Percentiles rank a stretch among this genome's conserved stretches.
phyloP scores from a whole-genome alignment of 2,113 vertebrate genomes.

The Gopherus flavomarginatus region DNA sequence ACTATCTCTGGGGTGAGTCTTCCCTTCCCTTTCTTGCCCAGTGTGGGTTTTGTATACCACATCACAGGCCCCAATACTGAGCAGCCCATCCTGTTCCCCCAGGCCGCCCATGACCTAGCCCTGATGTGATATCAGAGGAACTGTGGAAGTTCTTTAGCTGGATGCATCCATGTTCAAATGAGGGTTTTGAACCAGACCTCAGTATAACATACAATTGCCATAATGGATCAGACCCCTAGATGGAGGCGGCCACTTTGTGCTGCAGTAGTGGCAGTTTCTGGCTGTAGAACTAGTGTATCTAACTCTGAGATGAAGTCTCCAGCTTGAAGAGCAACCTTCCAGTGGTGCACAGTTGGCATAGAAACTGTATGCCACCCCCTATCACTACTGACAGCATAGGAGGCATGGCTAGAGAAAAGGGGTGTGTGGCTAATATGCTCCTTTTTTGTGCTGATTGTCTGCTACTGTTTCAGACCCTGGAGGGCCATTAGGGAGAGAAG shows the following conservation, averaged over 20 bases:
- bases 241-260: background rate
- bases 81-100: too few relatives aligned
- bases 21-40: too few relatives aligned
- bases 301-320: background rate
- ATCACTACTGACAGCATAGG: background rate
- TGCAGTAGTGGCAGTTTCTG: background rate
- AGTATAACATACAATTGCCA: background rate
- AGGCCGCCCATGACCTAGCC: too few relatives aligned
- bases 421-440: background rate
- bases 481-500: background rate
- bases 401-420: background rate
- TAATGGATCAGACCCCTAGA: background rate
- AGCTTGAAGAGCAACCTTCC: background rate
- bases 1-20: too few relatives aligned
- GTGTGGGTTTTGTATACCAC: too few relatives aligned
- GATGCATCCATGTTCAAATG: background rate
- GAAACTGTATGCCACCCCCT: background rate
- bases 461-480: background rate
- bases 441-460: background rate
- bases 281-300: background rate
- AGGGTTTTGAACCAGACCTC: background rate
- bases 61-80: too few relatives aligned
- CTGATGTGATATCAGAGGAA: background rate
- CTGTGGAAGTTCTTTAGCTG: background rate
- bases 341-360: background rate